A percentile compares a stretch with the other conserved stretches of the same genome.
phyloP scores from a whole-genome alignment of 2,113 vertebrate genomes.

The Lethenteron camtschaticum region DNA sequence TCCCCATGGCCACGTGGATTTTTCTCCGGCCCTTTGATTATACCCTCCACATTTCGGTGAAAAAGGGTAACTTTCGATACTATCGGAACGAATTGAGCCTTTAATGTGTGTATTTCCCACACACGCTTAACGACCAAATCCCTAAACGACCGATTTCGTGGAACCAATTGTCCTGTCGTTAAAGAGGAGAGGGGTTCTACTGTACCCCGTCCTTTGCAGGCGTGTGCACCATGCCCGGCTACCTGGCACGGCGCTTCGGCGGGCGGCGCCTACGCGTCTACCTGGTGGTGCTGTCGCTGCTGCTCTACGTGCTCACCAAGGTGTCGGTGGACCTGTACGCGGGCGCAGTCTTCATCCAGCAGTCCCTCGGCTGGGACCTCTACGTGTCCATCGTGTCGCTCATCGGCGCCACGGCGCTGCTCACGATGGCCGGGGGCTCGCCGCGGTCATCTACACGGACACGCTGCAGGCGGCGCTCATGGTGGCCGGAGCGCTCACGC shows the following conservation, averaged over 20 bases:
- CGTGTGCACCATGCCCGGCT: conserved; percentile 94
- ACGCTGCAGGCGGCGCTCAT: conserved; percentile 83
- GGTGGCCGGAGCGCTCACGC: conserved; percentile 69
- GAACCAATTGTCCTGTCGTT: too few species aligned
- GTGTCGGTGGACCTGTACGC: conserved; percentile 92
- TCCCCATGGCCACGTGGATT: too few species aligned
- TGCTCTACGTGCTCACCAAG: conserved; percentile 94
- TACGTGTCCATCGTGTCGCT: conserved; percentile 77
- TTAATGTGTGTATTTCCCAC: too few species aligned
- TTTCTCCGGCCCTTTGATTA: too few species aligned
- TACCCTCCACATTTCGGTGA: too few species aligned
- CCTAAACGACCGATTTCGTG: too few species aligned
- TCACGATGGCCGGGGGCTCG: conserved; percentile 78
- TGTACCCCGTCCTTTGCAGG: neutral
- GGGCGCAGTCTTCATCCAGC: conserved; percentile 89
- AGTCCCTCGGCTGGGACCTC: conserved; percentile 90
- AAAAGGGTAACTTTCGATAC: too few species aligned
- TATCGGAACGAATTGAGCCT: too few species aligned
- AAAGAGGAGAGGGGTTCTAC: too few species aligned
- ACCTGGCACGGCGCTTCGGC: conserved; percentile 80
- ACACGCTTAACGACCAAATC: too few species aligned
- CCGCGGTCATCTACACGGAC: conserved; percentile 91
- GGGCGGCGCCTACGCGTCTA: conserved; percentile 82
- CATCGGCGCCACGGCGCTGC: conserved; percentile 68
- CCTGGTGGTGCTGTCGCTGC: conserved; percentile 59